Base-by-base conservation (phyloP, 2,797 vertebrate species). In the Meda fulgida region DNA sequence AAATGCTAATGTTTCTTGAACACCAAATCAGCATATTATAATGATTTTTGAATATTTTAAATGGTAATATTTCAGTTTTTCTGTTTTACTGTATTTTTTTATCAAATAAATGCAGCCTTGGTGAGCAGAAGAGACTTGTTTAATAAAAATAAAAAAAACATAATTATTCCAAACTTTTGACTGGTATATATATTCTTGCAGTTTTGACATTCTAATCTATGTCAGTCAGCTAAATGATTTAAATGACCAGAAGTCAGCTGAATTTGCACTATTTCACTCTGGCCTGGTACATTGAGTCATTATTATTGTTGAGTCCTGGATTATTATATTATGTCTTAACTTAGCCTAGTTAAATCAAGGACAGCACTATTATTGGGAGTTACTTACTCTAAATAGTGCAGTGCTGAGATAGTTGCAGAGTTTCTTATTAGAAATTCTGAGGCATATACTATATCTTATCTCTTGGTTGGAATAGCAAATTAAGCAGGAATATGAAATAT, bases 341-440 rank as follows among this genome's bases (percentile, higher is more conserved):
- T 67, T 67, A 23, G 4, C 60, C 18, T 34, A 40, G 55, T 63
- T 78, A 77, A 73, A 85, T 67, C 34, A 67, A 3, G n/a, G 29
- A 8, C 13, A n/a, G 19, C 34, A 55, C 36, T 55, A 38, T 34
- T 78, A 78, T 26, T 67, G 72, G 76, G 31, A 29, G 7, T 48
- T 83, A 43, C 78, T 88, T 73, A 83, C 67, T 5, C 76, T 70
- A 67, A 88, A 75, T 83, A 86, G 66, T 55, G n/a, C 58, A 63
- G n/a, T 65, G 78, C 48, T 72, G 36, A 75, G 11, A 43, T 11
- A 43, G 38, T 36, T 40, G 16, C 29, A 26, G 13, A 63, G 58
- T 75, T 73, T 86, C 40, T 71, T 71, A 83, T 51, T 43, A 75
- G 9, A 46, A 80, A 55, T 69, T 80, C 9, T 4, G 46, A 34